Percentiles rank a stretch among this genome's conserved stretches.
phyloP scores from a whole-genome alignment of 2,113 vertebrate genomes.

The Cisticola juncidis region DNA sequence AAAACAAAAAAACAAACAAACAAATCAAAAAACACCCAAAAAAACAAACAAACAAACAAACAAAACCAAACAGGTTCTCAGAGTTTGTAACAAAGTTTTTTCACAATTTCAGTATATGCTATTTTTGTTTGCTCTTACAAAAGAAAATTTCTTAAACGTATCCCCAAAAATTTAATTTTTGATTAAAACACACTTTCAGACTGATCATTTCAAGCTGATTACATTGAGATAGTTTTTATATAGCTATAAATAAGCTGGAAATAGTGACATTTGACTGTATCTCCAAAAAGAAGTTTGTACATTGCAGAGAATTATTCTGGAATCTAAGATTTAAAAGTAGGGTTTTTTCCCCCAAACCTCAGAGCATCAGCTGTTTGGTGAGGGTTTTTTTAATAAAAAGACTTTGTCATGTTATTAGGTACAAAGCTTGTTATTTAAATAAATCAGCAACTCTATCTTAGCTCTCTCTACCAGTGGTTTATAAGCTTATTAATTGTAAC shows the following conservation, averaged over 20 bases:
- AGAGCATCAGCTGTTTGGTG: not conserved
- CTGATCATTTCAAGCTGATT: not conserved
- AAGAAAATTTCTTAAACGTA: not conserved
- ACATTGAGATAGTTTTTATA: not conserved
- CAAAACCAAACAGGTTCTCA: not conserved
- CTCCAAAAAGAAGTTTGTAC: not conserved
- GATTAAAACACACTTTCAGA: not conserved
- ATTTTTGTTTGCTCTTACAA: not conserved
- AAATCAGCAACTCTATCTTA: not conserved
- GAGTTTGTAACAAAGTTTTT: accelerated
- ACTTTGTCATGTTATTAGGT: not conserved
- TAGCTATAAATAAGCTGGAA: not conserved
- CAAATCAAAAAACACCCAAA: not conserved
- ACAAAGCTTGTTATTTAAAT: not conserved
- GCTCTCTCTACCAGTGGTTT: not conserved
- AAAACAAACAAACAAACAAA: too few relatives aligned
- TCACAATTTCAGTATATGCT: accelerated
- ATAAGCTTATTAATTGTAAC: not conserved
- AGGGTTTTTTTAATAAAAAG: not conserved
- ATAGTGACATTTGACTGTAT: not conserved
- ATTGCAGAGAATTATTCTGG: not conserved
- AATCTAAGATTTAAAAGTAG: not conserved
- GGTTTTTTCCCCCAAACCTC: not conserved
- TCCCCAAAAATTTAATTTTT: not conserved
- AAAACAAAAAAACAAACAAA: not conserved